Percentiles rank a stretch among this genome's conserved stretches.
Conservation (phyloP, 2,797 vertebrate genomes). For the Limosa lapponica region DNA sequence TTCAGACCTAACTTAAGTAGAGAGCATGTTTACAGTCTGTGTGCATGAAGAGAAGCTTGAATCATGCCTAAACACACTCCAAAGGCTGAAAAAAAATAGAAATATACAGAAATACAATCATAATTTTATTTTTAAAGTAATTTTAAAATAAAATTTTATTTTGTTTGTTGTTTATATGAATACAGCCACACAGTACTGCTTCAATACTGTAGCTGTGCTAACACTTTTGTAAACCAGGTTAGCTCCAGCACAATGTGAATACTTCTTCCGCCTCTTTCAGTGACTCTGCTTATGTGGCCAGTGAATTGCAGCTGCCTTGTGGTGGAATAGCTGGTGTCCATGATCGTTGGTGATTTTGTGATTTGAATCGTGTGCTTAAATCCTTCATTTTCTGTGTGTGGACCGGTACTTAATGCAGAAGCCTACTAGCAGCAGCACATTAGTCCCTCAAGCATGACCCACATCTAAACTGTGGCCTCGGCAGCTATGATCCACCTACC, state of each 20-base stretch:
- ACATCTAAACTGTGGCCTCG: not conserved
- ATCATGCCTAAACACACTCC: not conserved
- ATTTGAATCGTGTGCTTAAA: not conserved
- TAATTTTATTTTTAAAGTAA: not conserved
- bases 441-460: not conserved
- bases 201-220: not conserved
- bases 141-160: not conserved
- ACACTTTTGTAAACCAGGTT: not conserved
- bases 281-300: not conserved
- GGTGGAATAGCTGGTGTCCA: not conserved
- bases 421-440: not conserved
- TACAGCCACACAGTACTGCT: not conserved
- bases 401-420: not conserved
- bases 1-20: not conserved
- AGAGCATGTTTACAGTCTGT: not conserved
- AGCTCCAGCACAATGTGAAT: not conserved
- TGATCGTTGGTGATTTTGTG: accelerated
- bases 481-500: not conserved
- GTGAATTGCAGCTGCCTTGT: not conserved
- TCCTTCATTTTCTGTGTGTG: not conserved
- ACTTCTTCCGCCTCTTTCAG: not conserved
- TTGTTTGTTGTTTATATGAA: not conserved
- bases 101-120: not conserved
- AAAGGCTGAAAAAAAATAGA: not conserved
- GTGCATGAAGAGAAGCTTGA: not conserved